These are phyloP conservation scores for Polietes domitor DNA, from an alignment of 2,888 invertebrate species.

Conservation along the genomic window DNA sequence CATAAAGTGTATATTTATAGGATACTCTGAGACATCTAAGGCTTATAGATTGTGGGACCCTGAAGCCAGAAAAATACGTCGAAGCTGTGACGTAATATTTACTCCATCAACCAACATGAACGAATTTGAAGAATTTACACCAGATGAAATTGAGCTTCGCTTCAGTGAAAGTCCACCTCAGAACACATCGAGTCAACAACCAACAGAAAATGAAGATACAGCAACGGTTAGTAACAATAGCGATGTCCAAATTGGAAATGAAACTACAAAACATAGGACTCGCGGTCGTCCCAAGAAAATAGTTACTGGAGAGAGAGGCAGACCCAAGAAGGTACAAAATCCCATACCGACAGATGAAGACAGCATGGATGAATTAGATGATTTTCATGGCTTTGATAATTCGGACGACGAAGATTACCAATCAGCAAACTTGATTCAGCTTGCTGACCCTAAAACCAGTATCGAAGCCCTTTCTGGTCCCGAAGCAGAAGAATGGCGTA, in stretches of 20 bases:
- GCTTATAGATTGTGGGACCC: slow-evolving; percentile 43
- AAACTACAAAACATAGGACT: background rate
- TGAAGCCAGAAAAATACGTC: slow-evolving; percentile 18
- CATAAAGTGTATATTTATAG: background rate
- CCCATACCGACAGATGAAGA: background rate
- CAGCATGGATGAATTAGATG: background rate
- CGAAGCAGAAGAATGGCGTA: slow-evolving; percentile 50
- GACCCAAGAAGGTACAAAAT: slow-evolving; percentile 24
- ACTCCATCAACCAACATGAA: background rate
- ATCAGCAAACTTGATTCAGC: no score
- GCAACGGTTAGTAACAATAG: background rate
- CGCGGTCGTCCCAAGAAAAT: slow-evolving; percentile 32
- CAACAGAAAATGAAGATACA: background rate
- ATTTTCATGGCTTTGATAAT: background rate
- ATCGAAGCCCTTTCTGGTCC: slow-evolving; percentile 40
- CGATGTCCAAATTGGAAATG: no score
- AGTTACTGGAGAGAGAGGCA: slow-evolving; percentile 24
- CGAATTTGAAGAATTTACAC: slow-evolving; percentile 33
- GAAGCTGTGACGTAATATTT: slow-evolving; percentile 47
- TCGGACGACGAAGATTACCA: no score
- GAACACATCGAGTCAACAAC: background rate
- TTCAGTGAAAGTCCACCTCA: background rate
- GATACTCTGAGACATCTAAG: background rate
- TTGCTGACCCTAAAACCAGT: slow-evolving; percentile 37
- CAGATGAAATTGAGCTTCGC: slow-evolving; percentile 2